These are phyloP conservation scores for Oxygymnocypris stewartii DNA, from an alignment of 2,113 vertebrate genomes.

Conservation along the genomic window DNA sequence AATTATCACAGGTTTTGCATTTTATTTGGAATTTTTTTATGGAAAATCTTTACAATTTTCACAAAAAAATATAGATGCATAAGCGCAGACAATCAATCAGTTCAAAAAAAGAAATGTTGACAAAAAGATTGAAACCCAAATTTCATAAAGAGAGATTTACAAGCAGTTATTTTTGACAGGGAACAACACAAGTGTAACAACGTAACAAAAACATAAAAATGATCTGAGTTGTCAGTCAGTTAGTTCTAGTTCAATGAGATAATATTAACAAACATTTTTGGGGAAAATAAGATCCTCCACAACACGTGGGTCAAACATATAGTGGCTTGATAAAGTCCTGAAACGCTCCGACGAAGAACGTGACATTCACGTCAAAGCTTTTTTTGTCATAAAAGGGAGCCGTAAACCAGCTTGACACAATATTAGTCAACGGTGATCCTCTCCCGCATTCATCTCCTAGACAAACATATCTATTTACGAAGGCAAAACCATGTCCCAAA, in stretches of 20 bases:
- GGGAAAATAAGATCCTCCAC: neutral
- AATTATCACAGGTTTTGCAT: neutral
- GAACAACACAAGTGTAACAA: too few relatives aligned
- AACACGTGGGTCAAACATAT: neutral
- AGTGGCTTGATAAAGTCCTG: neutral
- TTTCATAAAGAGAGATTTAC: neutral
- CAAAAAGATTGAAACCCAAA: neutral
- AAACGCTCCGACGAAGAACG: neutral
- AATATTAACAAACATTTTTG: too few relatives aligned
- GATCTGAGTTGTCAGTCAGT: neutral
- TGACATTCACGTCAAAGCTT: neutral
- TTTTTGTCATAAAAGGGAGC: conserved; percentile 3
- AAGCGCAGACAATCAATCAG: neutral
- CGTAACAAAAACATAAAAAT: too few relatives aligned
- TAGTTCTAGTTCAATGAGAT: too few relatives aligned
- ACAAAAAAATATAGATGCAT: neutral
- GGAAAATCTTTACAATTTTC: too few relatives aligned
- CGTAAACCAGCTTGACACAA: conserved; percentile 39
- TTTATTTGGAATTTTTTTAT: neutral
- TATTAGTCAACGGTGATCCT: conserved; percentile 36
- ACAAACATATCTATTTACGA: conserved; percentile 56
- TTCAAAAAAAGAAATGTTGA: neutral
- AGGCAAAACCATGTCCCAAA: conserved; percentile 17
- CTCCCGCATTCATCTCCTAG: conserved; percentile 22
- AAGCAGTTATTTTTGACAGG: neutral